Evolutionary conservation across 2,888 invertebrate genomes (phyloP), one percentile per base, ranked within the genome.

Genomic region (Aricia artaxerxes): DNA sequence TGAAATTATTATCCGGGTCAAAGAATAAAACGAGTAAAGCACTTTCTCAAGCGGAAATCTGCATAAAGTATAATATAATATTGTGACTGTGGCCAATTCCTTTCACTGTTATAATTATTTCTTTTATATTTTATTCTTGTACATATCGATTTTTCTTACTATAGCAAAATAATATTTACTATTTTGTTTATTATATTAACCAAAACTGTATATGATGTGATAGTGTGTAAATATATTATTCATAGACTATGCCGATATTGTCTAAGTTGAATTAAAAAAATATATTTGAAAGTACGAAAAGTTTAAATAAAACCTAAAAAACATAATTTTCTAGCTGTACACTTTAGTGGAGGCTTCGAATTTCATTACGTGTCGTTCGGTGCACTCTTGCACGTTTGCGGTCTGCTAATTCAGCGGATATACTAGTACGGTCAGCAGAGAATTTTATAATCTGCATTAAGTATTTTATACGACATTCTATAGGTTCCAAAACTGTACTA

Each of bases 401-500:
- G 81, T 81, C 76, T 79, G 75, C 79, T 81, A 78, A 80, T 82
- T 81, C 80, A 82, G 81, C 79, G 72, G 80, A 79, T 78, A 35
- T 73, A 57, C 57, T 16, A 16, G 73, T 80, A 80, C 49, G 44
- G 79, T 72, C 57, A 61, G 79, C 81, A 76, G 49, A 49, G 0
- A 49, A 11, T 49, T 49, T 49, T 49, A 49, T 49, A 49, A 49
- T 49, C 49, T 49, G 9, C 9, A 9, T 49, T 49, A 49, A 44
- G 2, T 44, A 44, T 44, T 49, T 9, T 49, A 49, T 49, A 49
- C 16, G 57, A 16, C 57, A 11, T 57, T 57, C 16, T 24, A n/a
- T 57, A 4, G 0, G 4, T 57, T 57, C 16, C 16, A 16, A 57
- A 57, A 57, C 16, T 16, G 16, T 57, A 57, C 16, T 53, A 13